Base-by-base conservation (phyloP, 2,113 vertebrate genomes). In the Furnarius figulus region DNA sequence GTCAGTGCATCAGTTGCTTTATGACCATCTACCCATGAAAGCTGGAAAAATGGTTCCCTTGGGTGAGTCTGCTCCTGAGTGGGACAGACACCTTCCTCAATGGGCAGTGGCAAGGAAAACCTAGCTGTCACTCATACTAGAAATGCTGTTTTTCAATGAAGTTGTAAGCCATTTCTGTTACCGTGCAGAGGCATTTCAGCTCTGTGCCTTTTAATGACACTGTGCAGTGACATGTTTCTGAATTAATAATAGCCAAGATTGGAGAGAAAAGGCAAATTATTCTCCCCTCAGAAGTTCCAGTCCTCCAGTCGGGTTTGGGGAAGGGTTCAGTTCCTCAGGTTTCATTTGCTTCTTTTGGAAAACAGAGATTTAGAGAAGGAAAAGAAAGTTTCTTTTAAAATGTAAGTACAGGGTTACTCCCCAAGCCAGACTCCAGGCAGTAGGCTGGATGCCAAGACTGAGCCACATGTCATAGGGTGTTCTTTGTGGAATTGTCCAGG, bases 1-100 rank as follows among this genome's bases (percentile, higher is more conserved):
- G 14, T 27, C 22, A 33, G 35, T 0, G 1, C 22, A 20, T 30
- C 0, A 2, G 33, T 28, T 68, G 23, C 14, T 85, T 68, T 87
- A 39, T 0, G 0, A 14, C 68, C 58, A 40, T 15, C 13, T 53
- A 6, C 28, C 30, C 9, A 10, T 18, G n/a, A 49, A 49, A 46
- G 5, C 28, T 58, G 55, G 62, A 70, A 73, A 53, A 73, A 25
- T 9, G 10, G 3, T 49, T 79, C 17, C 22, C 16, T 44, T 2
- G 1, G 46, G 3, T 74, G 18, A 59, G 33, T 33, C 33, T 84
- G 46, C 28, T 30, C 16, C n/a, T 82, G 58, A n/a, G 10, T 42
- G 49, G 28, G 35, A 17, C 67, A 74, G 55, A 22, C 3, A 50
- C 3, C 10, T 83, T 85, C 52, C 50, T 25, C 1, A 2, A 11